Conservation (phyloP, 2,113 vertebrate genomes). For the Gadus macrocephalus region DNA sequence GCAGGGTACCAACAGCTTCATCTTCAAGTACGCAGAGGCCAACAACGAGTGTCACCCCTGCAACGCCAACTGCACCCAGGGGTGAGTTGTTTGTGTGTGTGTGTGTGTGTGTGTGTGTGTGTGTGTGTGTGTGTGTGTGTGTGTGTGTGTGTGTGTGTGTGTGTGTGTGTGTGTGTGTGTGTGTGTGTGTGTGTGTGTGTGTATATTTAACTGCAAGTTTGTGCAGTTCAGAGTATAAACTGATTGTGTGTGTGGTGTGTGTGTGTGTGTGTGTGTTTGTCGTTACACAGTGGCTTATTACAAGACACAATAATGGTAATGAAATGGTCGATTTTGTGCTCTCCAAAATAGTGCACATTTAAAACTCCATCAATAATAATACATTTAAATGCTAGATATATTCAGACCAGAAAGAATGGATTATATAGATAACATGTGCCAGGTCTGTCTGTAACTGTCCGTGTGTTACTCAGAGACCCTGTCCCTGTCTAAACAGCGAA, state of each 20-base stretch:
- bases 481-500: no score
- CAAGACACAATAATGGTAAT: no score
- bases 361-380: no score
- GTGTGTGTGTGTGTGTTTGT: background rate
- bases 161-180: conserved; percentile 11
- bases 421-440: no score
- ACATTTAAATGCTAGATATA: no score
- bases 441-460: no score
- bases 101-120: conserved; percentile 15
- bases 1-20: conserved; percentile 94
- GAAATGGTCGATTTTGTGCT: no score
- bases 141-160: conserved; percentile 4
- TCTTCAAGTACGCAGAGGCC: conserved; percentile 94
- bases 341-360: no score
- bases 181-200: conserved; percentile 10
- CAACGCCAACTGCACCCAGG: conserved; percentile 94
- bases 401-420: no score
- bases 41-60: conserved; percentile 93
- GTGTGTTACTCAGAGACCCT: no score
- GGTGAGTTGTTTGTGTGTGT: conserved; percentile 60
- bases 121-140: background rate
- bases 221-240: background rate
- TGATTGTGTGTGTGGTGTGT: conserved; percentile 7
- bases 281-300: background rate
- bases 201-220: background rate